Evolutionary conservation across 2,113 vertebrate species (phyloP).

Genomic region (Pandion haliaetus): DNA sequence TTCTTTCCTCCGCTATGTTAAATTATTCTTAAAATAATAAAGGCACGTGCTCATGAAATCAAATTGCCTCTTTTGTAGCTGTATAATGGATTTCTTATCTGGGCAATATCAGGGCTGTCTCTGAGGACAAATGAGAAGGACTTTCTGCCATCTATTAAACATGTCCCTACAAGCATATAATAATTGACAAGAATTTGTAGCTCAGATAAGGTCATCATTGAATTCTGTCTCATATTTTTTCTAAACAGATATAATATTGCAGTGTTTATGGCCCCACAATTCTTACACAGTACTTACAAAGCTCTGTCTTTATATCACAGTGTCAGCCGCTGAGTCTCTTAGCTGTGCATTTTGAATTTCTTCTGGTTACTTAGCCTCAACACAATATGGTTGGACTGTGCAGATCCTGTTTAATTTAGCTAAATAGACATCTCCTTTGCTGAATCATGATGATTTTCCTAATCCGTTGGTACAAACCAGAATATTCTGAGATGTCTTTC

Average conservation of each 20-base stretch:
- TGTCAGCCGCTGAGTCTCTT: neutral
- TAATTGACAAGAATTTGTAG: conserved; percentile 55
- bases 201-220: conserved; percentile 42
- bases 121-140: conserved; percentile 44
- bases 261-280: neutral
- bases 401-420: conserved; percentile 11
- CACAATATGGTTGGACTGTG: neutral
- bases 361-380: neutral
- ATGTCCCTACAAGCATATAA: conserved; percentile 9
- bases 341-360: neutral
- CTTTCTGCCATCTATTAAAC: conserved; percentile 46
- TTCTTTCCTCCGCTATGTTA: neutral
- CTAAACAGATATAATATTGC: conserved; percentile 16
- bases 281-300: conserved; percentile 19
- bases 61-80: conserved; percentile 9
- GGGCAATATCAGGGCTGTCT: neutral
- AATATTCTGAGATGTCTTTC: neutral
- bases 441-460: neutral
- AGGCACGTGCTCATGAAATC: neutral
- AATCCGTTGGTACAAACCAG: neutral
- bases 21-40: conserved; percentile 49
- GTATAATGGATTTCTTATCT: conserved; percentile 16
- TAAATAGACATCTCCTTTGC: conserved; percentile 13
- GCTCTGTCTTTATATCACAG: neutral
- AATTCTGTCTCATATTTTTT: conserved; percentile 39